Evolutionary conservation across 2,888 invertebrate species (phyloP).

Genomic region (Neelides folsomi): DNA sequence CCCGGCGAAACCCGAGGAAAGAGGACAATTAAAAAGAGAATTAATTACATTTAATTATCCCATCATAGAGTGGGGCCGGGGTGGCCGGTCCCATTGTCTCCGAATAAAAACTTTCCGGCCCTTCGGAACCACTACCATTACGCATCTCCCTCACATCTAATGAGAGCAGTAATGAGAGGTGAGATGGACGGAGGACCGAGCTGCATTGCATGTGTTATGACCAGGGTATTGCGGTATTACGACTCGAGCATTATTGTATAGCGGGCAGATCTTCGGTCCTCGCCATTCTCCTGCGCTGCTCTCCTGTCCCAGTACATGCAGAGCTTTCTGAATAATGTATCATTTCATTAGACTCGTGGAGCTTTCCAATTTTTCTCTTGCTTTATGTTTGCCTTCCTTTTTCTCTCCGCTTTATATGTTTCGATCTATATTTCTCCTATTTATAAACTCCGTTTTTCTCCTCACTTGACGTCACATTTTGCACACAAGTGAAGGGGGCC

Average conservation of each 20-base stretch:
- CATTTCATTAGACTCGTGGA: conserved; percentile 32
- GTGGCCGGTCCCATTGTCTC: not conserved
- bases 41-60: conserved; percentile 34
- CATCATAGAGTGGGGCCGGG: conserved; percentile 19
- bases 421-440: conserved; percentile 10
- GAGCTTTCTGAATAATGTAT: conserved; percentile 33
- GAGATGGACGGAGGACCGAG: conserved; percentile 2
- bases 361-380: conserved; percentile 28
- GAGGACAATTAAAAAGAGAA: conserved; percentile 33
- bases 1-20: conserved; percentile 20
- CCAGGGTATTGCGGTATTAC: not conserved
- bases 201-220: conserved; percentile 11
- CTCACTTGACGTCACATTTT: conserved; percentile 18
- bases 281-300: not conserved
- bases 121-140: too few relatives aligned
- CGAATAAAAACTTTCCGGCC: too few relatives aligned
- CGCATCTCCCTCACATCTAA: too few relatives aligned
- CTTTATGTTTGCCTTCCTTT: conserved; percentile 14
- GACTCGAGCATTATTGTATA: not conserved
- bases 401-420: conserved; percentile 7
- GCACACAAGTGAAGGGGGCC: conserved; percentile 2
- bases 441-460: conserved; percentile 13
- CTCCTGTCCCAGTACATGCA: conserved; percentile 4
- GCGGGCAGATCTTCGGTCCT: not conserved
- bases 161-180: not conserved